Evolutionary conservation across 2,797 vertebrate genomes (phyloP).

Genomic region (Lophotriccus pileatus): DNA sequence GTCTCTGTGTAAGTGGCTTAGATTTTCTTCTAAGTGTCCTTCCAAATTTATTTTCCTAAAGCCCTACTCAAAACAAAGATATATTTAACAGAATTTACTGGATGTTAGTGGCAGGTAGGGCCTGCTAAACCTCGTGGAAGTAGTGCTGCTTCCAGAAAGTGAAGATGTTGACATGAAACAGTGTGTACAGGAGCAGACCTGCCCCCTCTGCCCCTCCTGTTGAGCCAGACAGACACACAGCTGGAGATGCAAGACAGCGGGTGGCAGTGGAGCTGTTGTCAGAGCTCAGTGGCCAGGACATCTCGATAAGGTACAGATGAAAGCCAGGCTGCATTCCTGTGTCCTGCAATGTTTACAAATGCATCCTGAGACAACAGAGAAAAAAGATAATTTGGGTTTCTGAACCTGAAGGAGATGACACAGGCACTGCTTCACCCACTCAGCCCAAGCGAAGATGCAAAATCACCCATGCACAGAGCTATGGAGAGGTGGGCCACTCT

Average conservation of each 20-base stretch:
- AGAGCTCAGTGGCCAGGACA: neutral
- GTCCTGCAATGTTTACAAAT: neutral
- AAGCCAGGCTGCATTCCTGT: neutral
- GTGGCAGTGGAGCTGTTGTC: neutral
- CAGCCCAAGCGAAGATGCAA: neutral
- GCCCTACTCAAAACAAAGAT: neutral
- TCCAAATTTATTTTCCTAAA: neutral
- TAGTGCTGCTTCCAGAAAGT: neutral
- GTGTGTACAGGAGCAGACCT: neutral
- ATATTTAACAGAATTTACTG: neutral
- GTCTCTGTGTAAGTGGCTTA: neutral
- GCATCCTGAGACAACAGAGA: neutral
- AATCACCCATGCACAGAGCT: neutral
- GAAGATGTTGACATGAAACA: neutral
- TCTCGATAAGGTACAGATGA: neutral
- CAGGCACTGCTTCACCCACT: neutral
- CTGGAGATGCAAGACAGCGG: neutral
- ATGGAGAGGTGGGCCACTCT: neutral
- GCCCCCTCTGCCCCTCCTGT: neutral
- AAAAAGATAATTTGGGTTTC: neutral
- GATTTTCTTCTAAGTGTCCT: neutral
- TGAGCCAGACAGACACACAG: neutral
- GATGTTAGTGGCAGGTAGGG: accelerated
- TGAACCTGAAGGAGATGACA: neutral
- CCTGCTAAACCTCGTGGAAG: neutral